Conservation (phyloP, 1,140 invertebrate genomes). For the Nautilus pompilius region DNA sequence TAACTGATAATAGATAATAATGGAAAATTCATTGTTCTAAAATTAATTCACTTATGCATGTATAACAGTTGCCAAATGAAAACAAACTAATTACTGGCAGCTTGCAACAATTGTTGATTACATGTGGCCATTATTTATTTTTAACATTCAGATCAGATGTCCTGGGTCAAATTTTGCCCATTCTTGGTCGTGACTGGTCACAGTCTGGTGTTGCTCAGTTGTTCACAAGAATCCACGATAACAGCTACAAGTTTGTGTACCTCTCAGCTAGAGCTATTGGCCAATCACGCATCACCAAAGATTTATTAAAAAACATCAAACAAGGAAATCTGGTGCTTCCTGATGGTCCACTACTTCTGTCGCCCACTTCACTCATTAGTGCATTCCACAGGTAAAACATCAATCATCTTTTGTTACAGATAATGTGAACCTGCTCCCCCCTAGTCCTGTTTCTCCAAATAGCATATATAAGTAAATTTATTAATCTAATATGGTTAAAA, state of each 20-base stretch:
- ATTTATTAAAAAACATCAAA: constrained; percentile 88
- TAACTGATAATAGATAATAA: too few species aligned
- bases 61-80: too few species aligned
- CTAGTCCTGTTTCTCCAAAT: too few species aligned
- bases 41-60: too few species aligned
- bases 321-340: constrained; percentile 92
- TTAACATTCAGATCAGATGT: constrained; percentile 92
- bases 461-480: too few species aligned
- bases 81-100: too few species aligned
- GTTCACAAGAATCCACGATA: constrained; percentile 95
- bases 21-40: too few species aligned
- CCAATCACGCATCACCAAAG: constrained; percentile 81
- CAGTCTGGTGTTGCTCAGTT: constrained; percentile 87
- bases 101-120: too few species aligned
- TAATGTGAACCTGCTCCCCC: too few species aligned
- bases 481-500: too few species aligned
- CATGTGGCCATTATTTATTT: too few species aligned
- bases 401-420: too few species aligned
- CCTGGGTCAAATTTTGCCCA: constrained; percentile 94
- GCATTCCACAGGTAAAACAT: constrained; percentile 88
- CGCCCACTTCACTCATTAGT: constrained; percentile 93
- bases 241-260: constrained; percentile 74
- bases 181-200: constrained; percentile 79
- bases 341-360: constrained; percentile 93
- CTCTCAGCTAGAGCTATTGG: constrained; percentile 97